Conservation (phyloP, 2,797 vertebrate genomes). For the Falco biarmicus region DNA sequence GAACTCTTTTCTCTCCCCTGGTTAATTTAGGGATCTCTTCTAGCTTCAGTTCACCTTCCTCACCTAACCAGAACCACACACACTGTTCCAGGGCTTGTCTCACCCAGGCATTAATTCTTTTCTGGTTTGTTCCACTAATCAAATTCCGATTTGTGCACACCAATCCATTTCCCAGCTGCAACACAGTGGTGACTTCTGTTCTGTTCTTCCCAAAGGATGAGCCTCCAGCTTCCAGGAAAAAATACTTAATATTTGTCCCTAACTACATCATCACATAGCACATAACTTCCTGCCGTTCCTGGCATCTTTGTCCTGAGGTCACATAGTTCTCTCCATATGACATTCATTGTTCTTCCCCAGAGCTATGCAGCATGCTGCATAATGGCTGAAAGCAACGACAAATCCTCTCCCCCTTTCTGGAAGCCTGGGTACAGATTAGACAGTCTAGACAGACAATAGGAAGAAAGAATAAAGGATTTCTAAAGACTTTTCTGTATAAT, state of each 20-base stretch:
- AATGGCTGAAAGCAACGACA: neutral
- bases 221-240: neutral
- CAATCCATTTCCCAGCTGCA: neutral
- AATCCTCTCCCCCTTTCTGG: neutral
- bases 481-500: neutral
- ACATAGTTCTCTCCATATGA: neutral
- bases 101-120: neutral
- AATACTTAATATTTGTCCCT: neutral
- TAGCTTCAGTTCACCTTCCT: neutral
- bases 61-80: neutral
- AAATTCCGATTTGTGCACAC: neutral
- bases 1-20: neutral
- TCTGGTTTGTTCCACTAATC: neutral
- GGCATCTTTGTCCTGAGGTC: neutral
- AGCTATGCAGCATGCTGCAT: neutral
- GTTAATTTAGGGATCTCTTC: neutral
- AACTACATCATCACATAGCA: neutral
- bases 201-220: neutral
- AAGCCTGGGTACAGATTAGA: neutral
- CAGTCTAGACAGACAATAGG: neutral
- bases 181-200: neutral
- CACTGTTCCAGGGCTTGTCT: neutral
- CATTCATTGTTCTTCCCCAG: neutral
- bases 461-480: neutral
- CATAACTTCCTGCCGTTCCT: neutral